Percentiles rank a stretch among this genome's conserved stretches.
phyloP scores from a whole-genome alignment of 2,113 vertebrate genomes.

The Cyprinodon variegatus region DNA sequence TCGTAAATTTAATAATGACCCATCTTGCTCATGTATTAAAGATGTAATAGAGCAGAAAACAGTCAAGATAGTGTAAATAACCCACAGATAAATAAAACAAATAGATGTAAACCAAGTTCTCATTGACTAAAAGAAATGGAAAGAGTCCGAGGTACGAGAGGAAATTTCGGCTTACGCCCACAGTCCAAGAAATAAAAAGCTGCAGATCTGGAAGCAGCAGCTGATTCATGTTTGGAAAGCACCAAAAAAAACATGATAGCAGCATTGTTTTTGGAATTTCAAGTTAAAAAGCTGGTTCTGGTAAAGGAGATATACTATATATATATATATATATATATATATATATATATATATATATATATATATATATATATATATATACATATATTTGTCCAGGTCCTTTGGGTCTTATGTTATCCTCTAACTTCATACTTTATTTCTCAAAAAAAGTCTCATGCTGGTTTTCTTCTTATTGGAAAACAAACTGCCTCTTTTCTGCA shows the following conservation, averaged over 20 bases:
- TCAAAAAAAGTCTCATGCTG: too few relatives aligned
- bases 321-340: too few relatives aligned
- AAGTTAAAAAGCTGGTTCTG: background rate
- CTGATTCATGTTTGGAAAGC: background rate
- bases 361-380: too few relatives aligned
- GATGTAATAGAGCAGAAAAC: constrained; percentile 46
- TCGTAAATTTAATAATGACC: constrained; percentile 20
- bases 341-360: too few relatives aligned
- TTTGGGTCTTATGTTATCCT: background rate
- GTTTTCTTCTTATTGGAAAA: too few relatives aligned
- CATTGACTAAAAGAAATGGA: constrained; percentile 23
- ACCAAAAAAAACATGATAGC: background rate
- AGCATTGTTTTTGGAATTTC: background rate
- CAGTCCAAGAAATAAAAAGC: background rate
- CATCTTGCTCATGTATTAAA: constrained; percentile 44
- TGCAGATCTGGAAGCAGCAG: constrained; percentile 14
- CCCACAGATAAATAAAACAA: constrained; percentile 37
- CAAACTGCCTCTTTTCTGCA: background rate
- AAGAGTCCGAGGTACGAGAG: constrained; percentile 30
- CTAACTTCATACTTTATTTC: too few relatives aligned
- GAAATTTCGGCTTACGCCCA: constrained; percentile 27
- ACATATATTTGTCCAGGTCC: background rate
- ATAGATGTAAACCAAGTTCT: constrained; percentile 35
- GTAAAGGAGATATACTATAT: background rate
- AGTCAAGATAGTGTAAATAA: constrained; percentile 19